These are phyloP conservation scores for Prosopocoilus inquinatus DNA, from an alignment of 2,888 invertebrate genomes.

Conservation along the genomic window DNA sequence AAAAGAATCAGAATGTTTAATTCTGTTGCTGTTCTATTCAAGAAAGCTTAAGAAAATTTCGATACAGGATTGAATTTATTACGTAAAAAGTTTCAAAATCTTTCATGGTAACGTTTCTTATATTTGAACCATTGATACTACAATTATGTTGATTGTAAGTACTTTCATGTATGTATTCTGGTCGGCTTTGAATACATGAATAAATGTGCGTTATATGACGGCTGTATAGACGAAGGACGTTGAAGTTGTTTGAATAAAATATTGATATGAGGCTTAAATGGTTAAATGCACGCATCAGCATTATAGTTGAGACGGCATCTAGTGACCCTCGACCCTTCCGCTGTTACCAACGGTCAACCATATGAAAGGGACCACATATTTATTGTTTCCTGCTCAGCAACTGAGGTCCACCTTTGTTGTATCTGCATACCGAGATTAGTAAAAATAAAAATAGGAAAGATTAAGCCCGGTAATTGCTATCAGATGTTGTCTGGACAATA, in stretches of 20 bases:
- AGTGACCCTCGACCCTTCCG: slow-evolving; percentile 33
- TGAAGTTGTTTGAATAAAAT: slow-evolving; percentile 1
- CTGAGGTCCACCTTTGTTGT: slow-evolving; percentile 38
- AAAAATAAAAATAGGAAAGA: slow-evolving; percentile 37
- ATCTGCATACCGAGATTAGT: slow-evolving; percentile 38
- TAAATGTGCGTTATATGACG: too few species aligned
- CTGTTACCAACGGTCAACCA: slow-evolving; percentile 31
- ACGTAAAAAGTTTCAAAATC: too few species aligned
- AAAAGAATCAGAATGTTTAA: too few species aligned
- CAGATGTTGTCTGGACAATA: slow-evolving; percentile 37
- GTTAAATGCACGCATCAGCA: slow-evolving; percentile 26
- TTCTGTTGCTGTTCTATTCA: too few species aligned
- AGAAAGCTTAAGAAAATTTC: too few species aligned
- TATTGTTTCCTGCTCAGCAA: slow-evolving; percentile 38
- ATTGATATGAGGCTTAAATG: slow-evolving; percentile 21
- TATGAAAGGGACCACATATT: slow-evolving; percentile 32
- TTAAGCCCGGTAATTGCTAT: slow-evolving; percentile 37
- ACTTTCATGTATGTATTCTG: too few species aligned
- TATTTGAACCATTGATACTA: too few species aligned
- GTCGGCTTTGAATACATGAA: too few species aligned
- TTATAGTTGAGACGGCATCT: slow-evolving; percentile 27
- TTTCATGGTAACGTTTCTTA: too few species aligned
- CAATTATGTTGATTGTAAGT: too few species aligned
- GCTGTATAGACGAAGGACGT: neutral
- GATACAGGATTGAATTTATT: too few species aligned